Evolutionary conservation across 2,888 invertebrate genomes (phyloP).

Genomic region (Oscheius sp.): DNA sequence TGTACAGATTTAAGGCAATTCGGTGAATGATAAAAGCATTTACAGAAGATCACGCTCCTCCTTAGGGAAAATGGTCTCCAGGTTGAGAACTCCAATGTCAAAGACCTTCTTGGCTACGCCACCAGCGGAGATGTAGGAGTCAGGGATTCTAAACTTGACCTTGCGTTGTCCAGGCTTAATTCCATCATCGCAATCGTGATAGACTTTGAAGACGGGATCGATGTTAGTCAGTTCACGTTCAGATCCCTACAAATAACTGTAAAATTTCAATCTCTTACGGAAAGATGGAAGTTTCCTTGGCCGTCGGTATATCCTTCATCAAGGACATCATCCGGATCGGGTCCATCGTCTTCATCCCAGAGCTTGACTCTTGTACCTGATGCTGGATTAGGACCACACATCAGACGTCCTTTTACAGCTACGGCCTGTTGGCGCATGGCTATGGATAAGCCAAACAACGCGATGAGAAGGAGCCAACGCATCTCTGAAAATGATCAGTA

Average conservation of each 20-base stretch:
- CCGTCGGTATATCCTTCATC: conserved; percentile 58
- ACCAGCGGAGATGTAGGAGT: conserved; percentile 49
- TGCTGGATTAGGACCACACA: conserved; percentile 54
- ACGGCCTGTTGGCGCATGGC: conserved; percentile 59
- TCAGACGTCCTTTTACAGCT: conserved; percentile 48
- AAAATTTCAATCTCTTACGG: neutral
- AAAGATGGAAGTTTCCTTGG: conserved; percentile 53
- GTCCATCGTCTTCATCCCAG: conserved; percentile 34
- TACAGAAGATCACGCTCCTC: conserved; percentile 64
- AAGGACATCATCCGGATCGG: conserved; percentile 62
- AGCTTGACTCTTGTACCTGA: conserved; percentile 52
- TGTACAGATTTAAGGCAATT: neutral
- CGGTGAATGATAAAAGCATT: neutral
- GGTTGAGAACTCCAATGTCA: conserved; percentile 60
- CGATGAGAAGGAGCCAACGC: conserved; percentile 40
- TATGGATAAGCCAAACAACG: conserved; percentile 44
- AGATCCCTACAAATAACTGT: conserved; percentile 37
- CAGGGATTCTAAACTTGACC: conserved; percentile 59
- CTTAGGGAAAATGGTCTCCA: conserved; percentile 65
- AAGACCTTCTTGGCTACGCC: conserved; percentile 50
- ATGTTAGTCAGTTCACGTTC: conserved; percentile 58
- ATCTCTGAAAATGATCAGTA: too few relatives aligned
- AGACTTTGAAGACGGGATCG: conserved; percentile 63
- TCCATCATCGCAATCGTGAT: conserved; percentile 62
- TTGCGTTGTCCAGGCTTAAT: conserved; percentile 60